These are phyloP conservation scores for Brachionus sp. DNA, from an alignment of 1,140 invertebrate species.

Conservation along the genomic window DNA sequence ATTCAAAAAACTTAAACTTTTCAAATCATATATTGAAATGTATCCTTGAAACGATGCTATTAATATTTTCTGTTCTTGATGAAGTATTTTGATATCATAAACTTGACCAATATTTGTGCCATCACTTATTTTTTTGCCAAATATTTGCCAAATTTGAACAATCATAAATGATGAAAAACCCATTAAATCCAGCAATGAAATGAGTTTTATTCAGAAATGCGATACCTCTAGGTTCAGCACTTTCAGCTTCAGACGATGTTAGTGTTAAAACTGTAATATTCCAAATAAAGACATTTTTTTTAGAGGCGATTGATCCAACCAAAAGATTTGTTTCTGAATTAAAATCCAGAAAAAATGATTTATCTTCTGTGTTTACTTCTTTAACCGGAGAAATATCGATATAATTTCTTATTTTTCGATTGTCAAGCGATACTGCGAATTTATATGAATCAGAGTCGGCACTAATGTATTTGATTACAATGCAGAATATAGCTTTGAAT, in stretches of 20 bases:
- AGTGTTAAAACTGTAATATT: background rate
- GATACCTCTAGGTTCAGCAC: background rate
- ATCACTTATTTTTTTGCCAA: background rate
- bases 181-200: background rate
- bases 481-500: no score
- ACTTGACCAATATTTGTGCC: background rate
- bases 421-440: background rate
- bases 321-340: background rate
- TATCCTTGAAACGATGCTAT: background rate
- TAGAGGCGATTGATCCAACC: background rate
- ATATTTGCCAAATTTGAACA: background rate
- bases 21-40: background rate
- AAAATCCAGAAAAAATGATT: background rate
- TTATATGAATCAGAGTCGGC: background rate
- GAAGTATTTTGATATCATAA: constrained; percentile 1
- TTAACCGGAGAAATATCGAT: background rate
- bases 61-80: background rate
- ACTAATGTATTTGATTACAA: background rate
- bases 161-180: background rate
- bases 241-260: background rate
- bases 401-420: background rate
- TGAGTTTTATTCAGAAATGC: background rate
- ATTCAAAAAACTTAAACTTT: background rate
- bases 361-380: background rate
- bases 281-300: background rate